phyloP scores from a whole-genome alignment of 1,140 invertebrate species.

The Arion vulgaris region DNA sequence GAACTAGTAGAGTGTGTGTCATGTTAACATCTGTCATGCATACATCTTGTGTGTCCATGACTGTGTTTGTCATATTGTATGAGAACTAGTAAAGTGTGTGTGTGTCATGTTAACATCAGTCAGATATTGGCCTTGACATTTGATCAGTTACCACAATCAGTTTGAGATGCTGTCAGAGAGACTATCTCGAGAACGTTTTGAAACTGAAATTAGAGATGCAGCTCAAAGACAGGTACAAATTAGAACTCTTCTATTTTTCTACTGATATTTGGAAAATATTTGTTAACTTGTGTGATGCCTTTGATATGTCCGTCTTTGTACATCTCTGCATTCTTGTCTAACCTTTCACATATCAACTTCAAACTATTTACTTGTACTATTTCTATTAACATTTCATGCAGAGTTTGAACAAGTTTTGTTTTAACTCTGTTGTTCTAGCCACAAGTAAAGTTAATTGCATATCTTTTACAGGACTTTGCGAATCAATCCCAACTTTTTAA shows the following conservation, averaged over 20 bases:
- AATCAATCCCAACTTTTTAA: too few species aligned
- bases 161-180: conserved; percentile 70
- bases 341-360: neutral
- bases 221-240: conserved; percentile 70
- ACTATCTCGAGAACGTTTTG: conserved; percentile 61
- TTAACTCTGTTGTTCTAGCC: too few species aligned
- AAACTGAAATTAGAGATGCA: conserved; percentile 62
- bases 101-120: too few species aligned
- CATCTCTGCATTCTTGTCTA: neutral
- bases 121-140: conserved; percentile 53
- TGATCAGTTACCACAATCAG: conserved; percentile 69
- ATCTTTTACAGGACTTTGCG: too few species aligned
- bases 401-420: too few species aligned
- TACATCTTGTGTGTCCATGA: too few species aligned
- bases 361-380: neutral
- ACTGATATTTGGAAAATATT: neutral
- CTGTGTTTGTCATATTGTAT: too few species aligned
- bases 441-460: too few species aligned
- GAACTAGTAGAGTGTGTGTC: too few species aligned
- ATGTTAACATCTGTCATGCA: too few species aligned
- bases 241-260: neutral
- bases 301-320: conserved; percentile 3
- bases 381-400: too few species aligned
- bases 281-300: neutral
- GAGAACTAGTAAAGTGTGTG: too few species aligned